Conservation (phyloP, 1,140 invertebrate species). For the Pollicipes pollicipes region DNA sequence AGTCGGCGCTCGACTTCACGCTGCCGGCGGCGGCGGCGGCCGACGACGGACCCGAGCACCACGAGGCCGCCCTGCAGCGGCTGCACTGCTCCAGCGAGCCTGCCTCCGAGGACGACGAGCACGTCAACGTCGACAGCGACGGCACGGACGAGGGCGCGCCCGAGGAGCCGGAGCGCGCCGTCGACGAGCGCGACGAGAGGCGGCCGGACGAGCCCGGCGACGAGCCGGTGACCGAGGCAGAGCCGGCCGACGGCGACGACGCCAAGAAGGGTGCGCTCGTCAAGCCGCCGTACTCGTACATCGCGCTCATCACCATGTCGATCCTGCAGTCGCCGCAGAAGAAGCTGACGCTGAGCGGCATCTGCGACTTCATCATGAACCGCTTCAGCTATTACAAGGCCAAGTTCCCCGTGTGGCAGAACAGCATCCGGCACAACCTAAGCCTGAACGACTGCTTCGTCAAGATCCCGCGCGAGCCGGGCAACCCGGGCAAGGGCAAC, state of each 20-base stretch:
- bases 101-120: neutral
- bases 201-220: neutral
- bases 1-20: neutral
- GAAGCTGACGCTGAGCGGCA: conserved; percentile 87
- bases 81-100: neutral
- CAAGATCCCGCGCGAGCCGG: conserved; percentile 92
- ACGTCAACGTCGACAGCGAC: conserved; percentile 3
- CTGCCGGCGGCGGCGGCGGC: neutral
- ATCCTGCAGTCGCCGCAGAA: conserved; percentile 94
- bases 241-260: conserved; percentile 14
- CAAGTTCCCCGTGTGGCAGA: conserved; percentile 91
- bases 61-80: no score
- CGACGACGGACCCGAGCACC: no score
- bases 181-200: neutral
- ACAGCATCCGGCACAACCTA: conserved; percentile 92
- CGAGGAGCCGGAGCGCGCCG: neutral
- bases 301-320: conserved; percentile 93
- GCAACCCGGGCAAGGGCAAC: conserved; percentile 96
- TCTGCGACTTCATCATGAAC: conserved; percentile 98
- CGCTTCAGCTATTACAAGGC: conserved; percentile 89
- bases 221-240: conserved; percentile 2
- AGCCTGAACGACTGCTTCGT: conserved; percentile 98
- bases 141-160: neutral
- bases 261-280: conserved; percentile 35
- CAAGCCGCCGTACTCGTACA: conserved; percentile 95